phyloP scores from a whole-genome alignment of 2,797 vertebrate species.

The Zenarchopterus dispar region DNA sequence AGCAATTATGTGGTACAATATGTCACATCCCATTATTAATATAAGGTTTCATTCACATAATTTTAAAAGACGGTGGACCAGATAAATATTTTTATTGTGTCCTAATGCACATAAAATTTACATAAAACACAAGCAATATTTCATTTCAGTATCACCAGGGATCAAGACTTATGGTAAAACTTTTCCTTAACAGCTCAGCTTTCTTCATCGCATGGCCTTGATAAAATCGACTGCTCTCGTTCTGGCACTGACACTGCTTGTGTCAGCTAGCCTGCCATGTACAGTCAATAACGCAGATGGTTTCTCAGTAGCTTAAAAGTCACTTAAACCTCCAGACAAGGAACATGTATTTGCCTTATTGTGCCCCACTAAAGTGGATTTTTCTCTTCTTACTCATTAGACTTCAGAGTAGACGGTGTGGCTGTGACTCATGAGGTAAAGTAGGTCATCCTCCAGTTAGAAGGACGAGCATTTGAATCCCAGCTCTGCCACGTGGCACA shows the following conservation, averaged over 20 bases:
- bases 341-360: not conserved
- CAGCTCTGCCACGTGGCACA: no score
- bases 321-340: not conserved
- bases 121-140: slow-evolving; percentile 6
- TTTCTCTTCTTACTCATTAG: slow-evolving; percentile 5
- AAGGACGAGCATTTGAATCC: no score
- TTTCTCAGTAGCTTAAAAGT: not conserved
- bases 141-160: slow-evolving; percentile 28
- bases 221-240: slow-evolving; percentile 26
- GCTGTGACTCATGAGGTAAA: not conserved
- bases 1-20: no score
- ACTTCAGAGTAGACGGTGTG: not conserved
- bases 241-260: slow-evolving; percentile 19
- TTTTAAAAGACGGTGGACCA: no score
- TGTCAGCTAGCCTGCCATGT: slow-evolving; percentile 14
- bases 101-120: no score
- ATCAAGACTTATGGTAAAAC: slow-evolving; percentile 29
- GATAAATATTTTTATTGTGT: no score
- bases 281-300: not conserved
- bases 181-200: slow-evolving; percentile 33
- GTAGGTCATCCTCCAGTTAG: not conserved
- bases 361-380: not conserved
- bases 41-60: no score
- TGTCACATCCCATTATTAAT: no score
- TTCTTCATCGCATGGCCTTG: slow-evolving; percentile 17